Evolutionary conservation across 2,888 invertebrate genomes (phyloP).

Genomic region (Perdita meconis): DNA sequence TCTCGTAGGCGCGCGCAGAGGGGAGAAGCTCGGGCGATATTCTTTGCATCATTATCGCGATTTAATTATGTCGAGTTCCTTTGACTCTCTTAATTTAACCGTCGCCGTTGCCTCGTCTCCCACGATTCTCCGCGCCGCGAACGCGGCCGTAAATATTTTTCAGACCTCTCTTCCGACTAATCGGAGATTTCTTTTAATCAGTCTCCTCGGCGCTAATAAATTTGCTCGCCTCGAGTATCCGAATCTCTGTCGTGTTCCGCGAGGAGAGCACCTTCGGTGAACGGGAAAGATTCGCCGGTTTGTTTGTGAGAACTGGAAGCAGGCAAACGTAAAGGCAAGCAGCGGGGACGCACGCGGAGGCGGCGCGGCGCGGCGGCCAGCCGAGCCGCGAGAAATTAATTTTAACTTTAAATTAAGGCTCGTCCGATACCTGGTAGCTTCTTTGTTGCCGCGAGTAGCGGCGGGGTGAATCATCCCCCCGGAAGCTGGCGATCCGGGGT

Average conservation of each 20-base stretch:
- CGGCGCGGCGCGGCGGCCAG: constrained; percentile 8
- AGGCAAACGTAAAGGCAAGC: constrained; percentile 20
- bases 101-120: constrained; percentile 19
- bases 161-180: constrained; percentile 48
- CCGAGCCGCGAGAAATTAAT: constrained; percentile 81
- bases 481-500: constrained; percentile 52
- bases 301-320: neutral
- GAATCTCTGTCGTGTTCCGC: neutral
- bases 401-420: constrained; percentile 84
- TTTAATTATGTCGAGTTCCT: constrained; percentile 80
- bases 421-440: constrained; percentile 81
- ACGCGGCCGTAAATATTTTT: constrained; percentile 70
- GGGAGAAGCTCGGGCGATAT: constrained; percentile 66
- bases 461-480: constrained; percentile 66
- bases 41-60: constrained; percentile 81
- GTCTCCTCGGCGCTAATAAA: constrained; percentile 49
- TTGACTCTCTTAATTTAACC: constrained; percentile 79
- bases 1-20: constrained; percentile 43
- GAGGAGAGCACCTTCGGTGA: neutral
- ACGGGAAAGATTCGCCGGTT: neutral
- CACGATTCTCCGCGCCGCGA: constrained; percentile 5
- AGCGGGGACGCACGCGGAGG: neutral
- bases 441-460: constrained; percentile 80
- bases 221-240: constrained; percentile 27
- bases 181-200: constrained; percentile 73